Evolutionary conservation across 2,797 vertebrate genomes (phyloP), one percentile per base, ranked within the genome.

Genomic region (Enoplosus armatus): DNA sequence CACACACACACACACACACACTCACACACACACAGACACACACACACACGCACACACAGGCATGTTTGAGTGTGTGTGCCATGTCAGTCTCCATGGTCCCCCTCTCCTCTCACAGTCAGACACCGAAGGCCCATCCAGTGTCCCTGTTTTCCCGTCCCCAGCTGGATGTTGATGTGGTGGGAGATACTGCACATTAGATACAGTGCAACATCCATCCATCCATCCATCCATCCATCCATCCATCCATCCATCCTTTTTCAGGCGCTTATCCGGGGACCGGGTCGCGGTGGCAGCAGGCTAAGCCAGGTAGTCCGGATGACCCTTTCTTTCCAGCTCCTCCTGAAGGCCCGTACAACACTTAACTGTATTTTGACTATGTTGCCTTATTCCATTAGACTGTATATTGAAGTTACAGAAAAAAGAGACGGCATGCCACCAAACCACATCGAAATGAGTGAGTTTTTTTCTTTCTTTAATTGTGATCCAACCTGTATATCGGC

Each of bases 61-160:
- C 27, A 53, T 64, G 69, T 45, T 81, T 55, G 67, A 72, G 70
- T 55, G 79, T 55, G 74, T 11, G 6, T 76, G 80, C 81, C 80
- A 82, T 72, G 88, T 93, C 91, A 90, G 83, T 93, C 86, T 86
- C 77, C 56, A 64, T 47, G 79, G 87, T 71, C 80, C 84, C 86
- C 61, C 14, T 67, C 72, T 89, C 80, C 74, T 77, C 60, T n/a
- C 82, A 68, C 86, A 82, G 37, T 63, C 63, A 68, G 66, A 82
- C 82, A 75, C 81, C 86, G 89, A 80, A 77, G 90, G 86, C 87
- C 89, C 76, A 78, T 81, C 80, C 86, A 51, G 3, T 82, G 89
- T 87, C 83, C 86, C 85, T 75, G 81, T 80, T 87, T 86, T 75
- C 65, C 71, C 61, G 61, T 79, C 85, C 59, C 75, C 79, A 31